These are phyloP conservation scores for Sternarchorhynchus goeldii DNA, from an alignment of 2,797 vertebrate species.

Conservation along the genomic window DNA sequence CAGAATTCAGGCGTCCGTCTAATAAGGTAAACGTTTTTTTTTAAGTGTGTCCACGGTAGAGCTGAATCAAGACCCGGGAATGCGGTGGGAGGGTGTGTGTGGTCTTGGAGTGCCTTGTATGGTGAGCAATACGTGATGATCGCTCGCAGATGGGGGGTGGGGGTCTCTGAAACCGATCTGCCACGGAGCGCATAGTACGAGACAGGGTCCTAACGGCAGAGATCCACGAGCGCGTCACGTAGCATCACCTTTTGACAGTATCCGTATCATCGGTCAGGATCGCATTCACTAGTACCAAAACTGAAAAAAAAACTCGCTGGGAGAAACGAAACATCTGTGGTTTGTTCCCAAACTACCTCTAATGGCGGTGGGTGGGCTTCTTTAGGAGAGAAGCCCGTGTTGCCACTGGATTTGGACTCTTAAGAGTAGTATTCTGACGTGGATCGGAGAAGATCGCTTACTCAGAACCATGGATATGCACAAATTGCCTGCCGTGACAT, in stretches of 20 bases:
- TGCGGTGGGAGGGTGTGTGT: constrained; percentile 16
- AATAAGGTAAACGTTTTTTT: no score
- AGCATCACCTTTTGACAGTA: constrained; percentile 49
- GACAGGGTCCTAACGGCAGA: constrained; percentile 41
- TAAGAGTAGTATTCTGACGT: constrained; percentile 1
- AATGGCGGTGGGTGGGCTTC: constrained; percentile 67
- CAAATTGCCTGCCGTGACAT: constrained; percentile 60
- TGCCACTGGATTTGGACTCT: constrained; percentile 39
- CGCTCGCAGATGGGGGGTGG: constrained; percentile 47
- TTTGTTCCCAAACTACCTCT: constrained; percentile 69
- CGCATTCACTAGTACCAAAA: constrained; percentile 21
- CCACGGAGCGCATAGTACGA: constrained; percentile 50
- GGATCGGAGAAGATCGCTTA: constrained; percentile 33
- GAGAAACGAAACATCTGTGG: constrained; percentile 59
- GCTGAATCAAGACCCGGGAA: background rate
- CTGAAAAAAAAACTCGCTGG: constrained; percentile 45
- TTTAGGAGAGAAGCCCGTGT: constrained; percentile 14
- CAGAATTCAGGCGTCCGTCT: no score
- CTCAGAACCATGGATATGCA: constrained; percentile 67
- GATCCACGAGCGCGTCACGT: constrained; percentile 54
- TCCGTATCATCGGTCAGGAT: constrained; percentile 47
- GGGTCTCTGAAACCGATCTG: constrained; percentile 58
- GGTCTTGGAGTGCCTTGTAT: constrained; percentile 46
- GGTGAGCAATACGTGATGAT: constrained; percentile 53
- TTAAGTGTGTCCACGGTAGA: no score